Conservation (phyloP, 53 echinoderm and acorn worm genomes). For the Echinarachnius parma region DNA sequence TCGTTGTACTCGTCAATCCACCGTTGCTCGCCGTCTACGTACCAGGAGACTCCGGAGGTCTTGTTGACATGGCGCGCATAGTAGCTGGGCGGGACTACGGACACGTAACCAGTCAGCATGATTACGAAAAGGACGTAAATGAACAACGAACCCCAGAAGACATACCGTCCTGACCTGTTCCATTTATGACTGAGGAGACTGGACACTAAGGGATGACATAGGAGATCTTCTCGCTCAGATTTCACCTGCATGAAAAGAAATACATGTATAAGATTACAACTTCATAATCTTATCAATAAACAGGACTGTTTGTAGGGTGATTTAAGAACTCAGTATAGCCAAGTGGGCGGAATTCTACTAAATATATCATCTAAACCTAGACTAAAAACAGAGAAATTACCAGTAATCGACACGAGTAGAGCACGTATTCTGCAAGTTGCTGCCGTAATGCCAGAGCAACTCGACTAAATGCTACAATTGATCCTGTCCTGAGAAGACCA, state of each 20-base stretch:
- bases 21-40: conserved; percentile 52
- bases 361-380: too few species aligned
- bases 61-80: conserved; percentile 46
- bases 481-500: too few species aligned
- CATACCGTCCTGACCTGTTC: conserved; percentile 71
- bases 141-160: conserved; percentile 76
- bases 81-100: conserved; percentile 77
- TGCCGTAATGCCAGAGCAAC: too few species aligned
- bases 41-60: conserved; percentile 51
- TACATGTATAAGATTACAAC: too few species aligned
- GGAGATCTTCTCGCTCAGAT: conserved; percentile 59
- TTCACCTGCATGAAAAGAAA: conserved; percentile 78
- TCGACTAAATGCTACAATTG: too few species aligned
- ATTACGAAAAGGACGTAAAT: conserved; percentile 66
- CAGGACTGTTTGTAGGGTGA: too few species aligned
- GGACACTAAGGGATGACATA: conserved; percentile 76
- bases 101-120: conserved; percentile 84
- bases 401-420: too few species aligned
- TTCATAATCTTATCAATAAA: too few species aligned
- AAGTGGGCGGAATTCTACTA: too few species aligned
- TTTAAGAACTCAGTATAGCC: too few species aligned
- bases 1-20: conserved; percentile 50
- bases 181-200: conserved; percentile 86
- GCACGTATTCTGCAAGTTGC: too few species aligned
- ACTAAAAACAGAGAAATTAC: too few species aligned